A percentile compares a stretch with the other conserved stretches of the same genome.
Conservation (phyloP, 2,797 vertebrate species). For the Intellagama lesueurii region DNA sequence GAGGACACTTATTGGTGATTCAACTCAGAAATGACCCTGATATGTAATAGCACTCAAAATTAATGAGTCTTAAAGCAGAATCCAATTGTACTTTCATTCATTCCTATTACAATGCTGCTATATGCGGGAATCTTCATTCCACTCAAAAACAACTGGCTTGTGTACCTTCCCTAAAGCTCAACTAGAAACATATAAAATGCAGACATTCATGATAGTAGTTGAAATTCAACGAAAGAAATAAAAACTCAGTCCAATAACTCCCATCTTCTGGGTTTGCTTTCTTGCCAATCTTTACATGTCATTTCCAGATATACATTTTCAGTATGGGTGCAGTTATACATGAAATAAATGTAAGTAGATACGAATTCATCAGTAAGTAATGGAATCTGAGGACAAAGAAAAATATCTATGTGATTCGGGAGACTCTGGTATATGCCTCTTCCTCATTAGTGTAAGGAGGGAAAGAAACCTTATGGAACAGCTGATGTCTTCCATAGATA, state of each 20-base stretch:
- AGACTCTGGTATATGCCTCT: neutral
- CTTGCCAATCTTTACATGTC: neutral
- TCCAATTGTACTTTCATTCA: slow-evolving; percentile 40
- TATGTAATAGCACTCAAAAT: slow-evolving; percentile 42
- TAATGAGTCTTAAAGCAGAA: slow-evolving; percentile 43
- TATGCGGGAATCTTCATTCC: slow-evolving; percentile 20
- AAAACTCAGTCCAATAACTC: neutral
- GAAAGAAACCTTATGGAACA: neutral
- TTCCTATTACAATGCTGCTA: slow-evolving; percentile 35
- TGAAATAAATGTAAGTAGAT: neutral
- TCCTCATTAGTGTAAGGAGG: neutral
- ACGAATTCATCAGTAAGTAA: neutral
- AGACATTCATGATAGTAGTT: neutral
- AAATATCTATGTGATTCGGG: too few relatives aligned
- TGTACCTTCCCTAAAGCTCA: slow-evolving; percentile 18
- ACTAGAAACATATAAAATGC: slow-evolving; percentile 3
- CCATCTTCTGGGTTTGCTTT: neutral
- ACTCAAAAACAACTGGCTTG: slow-evolving; percentile 28
- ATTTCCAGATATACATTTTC: neutral
- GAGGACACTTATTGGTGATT: slow-evolving; percentile 42
- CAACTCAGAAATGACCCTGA: slow-evolving; percentile 40
- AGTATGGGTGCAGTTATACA: neutral
- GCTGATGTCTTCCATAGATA: neutral
- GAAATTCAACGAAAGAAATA: neutral
- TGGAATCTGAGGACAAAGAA: neutral